Evolutionary conservation across 2,797 vertebrate species (phyloP), one percentile per base, ranked within the genome.

Genomic region (Australoheros facetus): DNA sequence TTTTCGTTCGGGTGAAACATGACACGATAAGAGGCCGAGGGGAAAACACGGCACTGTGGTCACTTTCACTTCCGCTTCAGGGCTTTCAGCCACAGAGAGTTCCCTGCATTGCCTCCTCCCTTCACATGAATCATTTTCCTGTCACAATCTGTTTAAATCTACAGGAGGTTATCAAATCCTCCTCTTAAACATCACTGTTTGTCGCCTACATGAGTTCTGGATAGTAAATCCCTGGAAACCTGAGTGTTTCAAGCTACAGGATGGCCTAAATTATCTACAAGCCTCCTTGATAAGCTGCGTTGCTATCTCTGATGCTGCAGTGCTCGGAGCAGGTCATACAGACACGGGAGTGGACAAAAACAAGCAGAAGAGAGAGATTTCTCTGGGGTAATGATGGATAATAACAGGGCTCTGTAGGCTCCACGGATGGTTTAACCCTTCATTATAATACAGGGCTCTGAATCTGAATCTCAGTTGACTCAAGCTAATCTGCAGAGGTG

Each of bases 21-120:
- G 37, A 91, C 74, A 71, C 56, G 16, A 57, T 71, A 54, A 80
- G 30, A 73, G 26, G 26, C 4, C 11, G 51, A 14, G 34, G 16
- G 17, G 37, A 23, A 59, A 73, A 79, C 37, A 57, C 4, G 1
- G 60, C 42, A 21, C n/a, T 13, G 57, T 48, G 77, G 77, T 83
- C 85, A 75, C 87, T 93, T 92, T 93, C 92, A 92, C 90, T 94
- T 93, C 92, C 83, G 62, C 85, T 74, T 82, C 7, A n/a, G 76
- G 54, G 28, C 23, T 79, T 55, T 78, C 56, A 26, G 80, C 56
- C n/a, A 7, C 58, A 56, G 53, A 56, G 48, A 77, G 55, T 54
- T 73, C 60, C 51, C 8, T 3, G 57, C 2, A 2, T 19, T 39
- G 53, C 34, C 45, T 66, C 78, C 32, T 30, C 8, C 75, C 39